A percentile compares a stretch with the other conserved stretches of the same genome.
These are phyloP conservation scores for Morus bassanus DNA, from an alignment of 2,797 vertebrate species.

Conservation along the genomic window DNA sequence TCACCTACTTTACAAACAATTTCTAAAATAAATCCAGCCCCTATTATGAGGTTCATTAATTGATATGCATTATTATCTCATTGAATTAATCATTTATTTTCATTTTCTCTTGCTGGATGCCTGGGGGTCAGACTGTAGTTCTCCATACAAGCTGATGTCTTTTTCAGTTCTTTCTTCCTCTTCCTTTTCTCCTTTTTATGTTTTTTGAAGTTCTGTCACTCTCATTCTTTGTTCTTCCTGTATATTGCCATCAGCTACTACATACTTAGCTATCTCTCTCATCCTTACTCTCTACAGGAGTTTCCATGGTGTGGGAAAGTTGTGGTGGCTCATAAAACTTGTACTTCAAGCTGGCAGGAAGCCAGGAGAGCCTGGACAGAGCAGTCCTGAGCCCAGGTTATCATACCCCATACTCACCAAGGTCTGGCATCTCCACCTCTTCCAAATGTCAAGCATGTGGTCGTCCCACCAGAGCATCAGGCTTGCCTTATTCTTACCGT, in stretches of 20 bases:
- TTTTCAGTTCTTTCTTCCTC: background rate
- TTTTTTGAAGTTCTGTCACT: background rate
- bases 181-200: background rate
- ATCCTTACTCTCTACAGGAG: background rate
- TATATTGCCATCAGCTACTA: background rate
- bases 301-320: background rate
- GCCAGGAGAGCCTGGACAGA: background rate
- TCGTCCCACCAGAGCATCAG: background rate
- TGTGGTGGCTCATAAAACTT: background rate
- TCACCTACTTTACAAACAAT: background rate
- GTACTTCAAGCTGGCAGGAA: background rate
- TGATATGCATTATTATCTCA: background rate
- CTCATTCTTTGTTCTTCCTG: background rate
- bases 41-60: background rate
- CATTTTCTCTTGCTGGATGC: background rate
- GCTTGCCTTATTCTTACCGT: accelerated
- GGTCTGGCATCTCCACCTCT: background rate
- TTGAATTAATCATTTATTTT: background rate
- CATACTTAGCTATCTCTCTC: background rate
- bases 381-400: background rate
- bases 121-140: background rate
- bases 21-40: background rate
- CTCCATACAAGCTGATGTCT: background rate
- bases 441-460: background rate
- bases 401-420: background rate